Base-by-base conservation (phyloP, 1,140 invertebrate genomes). In the Conopomorpha cramerella region DNA sequence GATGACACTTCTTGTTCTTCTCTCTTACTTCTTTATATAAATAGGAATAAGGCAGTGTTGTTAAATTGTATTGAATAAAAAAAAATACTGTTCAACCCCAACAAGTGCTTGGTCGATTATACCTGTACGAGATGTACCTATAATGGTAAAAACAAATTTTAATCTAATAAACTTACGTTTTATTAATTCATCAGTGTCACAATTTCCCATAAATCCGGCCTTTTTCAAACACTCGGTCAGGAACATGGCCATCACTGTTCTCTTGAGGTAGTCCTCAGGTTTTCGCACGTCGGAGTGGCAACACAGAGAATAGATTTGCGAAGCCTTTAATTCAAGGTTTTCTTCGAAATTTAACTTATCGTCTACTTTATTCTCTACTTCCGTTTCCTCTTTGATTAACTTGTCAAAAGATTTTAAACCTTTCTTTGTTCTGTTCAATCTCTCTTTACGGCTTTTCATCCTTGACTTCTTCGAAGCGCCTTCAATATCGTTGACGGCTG, bases 201-300 rank as follows among this genome's bases (percentile, higher is more conserved):
- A n/a, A n/a, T 49, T 45, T 31, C 61, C 57, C 48, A 90, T 89
- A 52, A 86, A 89, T 1, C 76, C 70, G 11, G 76, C 63, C 53
- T 81, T 83, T 43, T 86, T 84, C 16, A 90, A 60, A 47, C 87
- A 87, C 47, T 88, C 85, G 12, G 91, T 64, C 1, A 94, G 67
- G 47, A 93, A 93, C 3, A 86, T 78, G 0, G 90, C 83, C 85
- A 92, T 91, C 1, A 94, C 54, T 12, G 88, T 80, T 28, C 91
- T 79, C 46, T 90, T 85, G 12, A 94, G 78, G 43, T 90, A 86
- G 63, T 93, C 91, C n/a, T 80, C 78, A 0, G 83, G 55, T 30
- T 82, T 78, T 30, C 92, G 77, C 26, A 79, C 68, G 1, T 81
- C 61, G 10, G 80, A 70, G 56, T 93, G 88, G 1, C 83, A 86